Evolutionary conservation across 2,113 vertebrate genomes (phyloP).

Genomic region (Oncorhynchus kisutch): DNA sequence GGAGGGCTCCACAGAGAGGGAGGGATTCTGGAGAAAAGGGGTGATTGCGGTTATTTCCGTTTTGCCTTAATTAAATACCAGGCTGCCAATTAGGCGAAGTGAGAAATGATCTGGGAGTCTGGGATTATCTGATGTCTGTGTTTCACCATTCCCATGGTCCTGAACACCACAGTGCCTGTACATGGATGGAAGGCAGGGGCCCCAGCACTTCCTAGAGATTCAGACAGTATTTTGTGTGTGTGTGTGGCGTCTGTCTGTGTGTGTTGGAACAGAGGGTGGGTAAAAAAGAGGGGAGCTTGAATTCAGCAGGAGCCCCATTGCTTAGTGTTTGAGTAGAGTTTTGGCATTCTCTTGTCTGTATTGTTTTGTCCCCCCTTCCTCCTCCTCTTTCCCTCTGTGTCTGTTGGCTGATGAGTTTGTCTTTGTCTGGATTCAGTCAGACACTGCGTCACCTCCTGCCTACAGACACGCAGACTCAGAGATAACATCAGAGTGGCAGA

Average conservation of each 20-base stretch:
- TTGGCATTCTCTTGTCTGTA: slow-evolving; percentile 71
- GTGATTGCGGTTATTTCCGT: slow-evolving; percentile 3
- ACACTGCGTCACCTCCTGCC: slow-evolving; percentile 85
- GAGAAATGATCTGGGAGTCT: slow-evolving; percentile 29
- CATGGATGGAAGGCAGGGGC: slow-evolving; percentile 40
- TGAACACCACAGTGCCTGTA: slow-evolving; percentile 13
- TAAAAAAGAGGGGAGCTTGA: slow-evolving; percentile 43
- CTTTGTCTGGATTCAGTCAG: slow-evolving; percentile 81
- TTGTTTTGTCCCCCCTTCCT: slow-evolving; percentile 53
- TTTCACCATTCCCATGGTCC: slow-evolving; percentile 25
- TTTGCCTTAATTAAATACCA: slow-evolving; percentile 5
- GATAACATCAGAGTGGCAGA: slow-evolving; percentile 81
- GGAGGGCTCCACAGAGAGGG: slow-evolving; percentile 8
- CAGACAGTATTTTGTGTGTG: slow-evolving; percentile 33
- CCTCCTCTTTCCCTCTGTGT: slow-evolving; percentile 44
- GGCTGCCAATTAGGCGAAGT: slow-evolving; percentile 37
- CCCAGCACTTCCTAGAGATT: slow-evolving; percentile 53
- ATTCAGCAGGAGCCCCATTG: slow-evolving; percentile 67
- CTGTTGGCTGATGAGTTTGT: slow-evolving; percentile 80
- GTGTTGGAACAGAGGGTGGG: slow-evolving; percentile 41
- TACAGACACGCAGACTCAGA: slow-evolving; percentile 82
- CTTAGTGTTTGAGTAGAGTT: slow-evolving; percentile 70
- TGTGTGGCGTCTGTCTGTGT: slow-evolving; percentile 44
- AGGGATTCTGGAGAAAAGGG: neutral
- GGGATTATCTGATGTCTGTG: slow-evolving; percentile 46